Evolutionary conservation across 2,888 invertebrate species (phyloP), one percentile per base, ranked within the genome.

Genomic region (Athalia cordata): DNA sequence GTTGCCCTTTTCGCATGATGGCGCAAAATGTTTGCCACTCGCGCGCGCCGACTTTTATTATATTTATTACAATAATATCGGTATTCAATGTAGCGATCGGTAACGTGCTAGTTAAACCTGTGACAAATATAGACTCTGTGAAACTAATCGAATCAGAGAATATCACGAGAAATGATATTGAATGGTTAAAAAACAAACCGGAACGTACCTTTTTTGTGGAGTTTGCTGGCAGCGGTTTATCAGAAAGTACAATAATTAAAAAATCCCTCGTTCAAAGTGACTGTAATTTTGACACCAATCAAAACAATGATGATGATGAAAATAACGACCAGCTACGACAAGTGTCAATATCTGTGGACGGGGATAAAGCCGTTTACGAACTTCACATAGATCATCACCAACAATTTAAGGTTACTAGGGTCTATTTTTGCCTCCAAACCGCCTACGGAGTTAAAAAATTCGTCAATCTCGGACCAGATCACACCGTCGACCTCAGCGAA

Each of bases 11-110:
- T 88, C 86, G 87, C 86, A 89, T 84, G 87, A 89, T 89, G 89
- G 88, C 87, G 87, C 88, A 87, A 86, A 86, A 86, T 89, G 88
- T 87, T 86, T 85, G 82, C 84, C 82, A 84, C 80, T 82, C 84
- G 84, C 81, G 83, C 82, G 85, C 81, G 85, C 86, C 88, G 86
- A 86, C 83, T 83, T 83, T 84, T 84, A 82, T 86, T 85, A 83
- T 87, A 82, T 80, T 88, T 81, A 81, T 87, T 83, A 62, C 62
- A 55, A 55, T 55, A 55, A 55, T 68, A 78, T 86, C 80, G 81
- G 74, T 85, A 81, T 81, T 85, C 81, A 82, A 86, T 79, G 79
- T 85, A 83, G 83, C 83, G 77, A 84, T 81, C 75, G 82, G 81
- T 61, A 79, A 82, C 72, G 80, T 80, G 80, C 78, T 85, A 81